These are phyloP conservation scores for Sebastes taczanowskii DNA, from an alignment of 2,797 vertebrate species.

Conservation along the genomic window DNA sequence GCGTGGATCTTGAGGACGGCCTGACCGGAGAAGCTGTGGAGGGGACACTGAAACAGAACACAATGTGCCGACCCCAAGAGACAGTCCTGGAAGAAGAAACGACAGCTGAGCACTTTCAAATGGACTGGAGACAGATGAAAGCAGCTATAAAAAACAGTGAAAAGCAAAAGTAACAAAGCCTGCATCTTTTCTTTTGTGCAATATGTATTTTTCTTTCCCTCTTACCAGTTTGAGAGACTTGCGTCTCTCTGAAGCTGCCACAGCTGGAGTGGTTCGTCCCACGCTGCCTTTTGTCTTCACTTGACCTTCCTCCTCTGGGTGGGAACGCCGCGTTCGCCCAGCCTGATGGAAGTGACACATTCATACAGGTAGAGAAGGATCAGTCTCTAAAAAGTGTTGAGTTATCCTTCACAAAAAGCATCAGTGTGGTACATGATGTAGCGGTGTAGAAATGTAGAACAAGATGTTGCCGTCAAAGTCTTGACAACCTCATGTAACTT, in stretches of 20 bases:
- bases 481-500: background rate
- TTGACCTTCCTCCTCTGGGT: conserved; percentile 73
- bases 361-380: background rate
- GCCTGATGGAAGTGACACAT: conserved; percentile 37
- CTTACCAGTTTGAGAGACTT: conserved; percentile 89
- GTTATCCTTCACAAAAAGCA: background rate
- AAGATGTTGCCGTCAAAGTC: background rate
- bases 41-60: conserved; percentile 87
- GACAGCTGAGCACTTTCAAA: background rate
- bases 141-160: background rate
- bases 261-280: conserved; percentile 75
- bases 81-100: conserved; percentile 84
- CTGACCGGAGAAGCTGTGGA: conserved; percentile 87
- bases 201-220: background rate
- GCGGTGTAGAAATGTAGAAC: background rate
- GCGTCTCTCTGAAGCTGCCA: conserved; percentile 84
- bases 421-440: background rate
- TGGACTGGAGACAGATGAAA: background rate
- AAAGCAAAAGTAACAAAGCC: background rate
- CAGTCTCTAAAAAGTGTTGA: background rate
- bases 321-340: conserved; percentile 73
- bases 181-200: background rate
- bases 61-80: conserved; percentile 87
- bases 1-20: conserved; percentile 86
- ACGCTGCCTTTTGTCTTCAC: conserved; percentile 54